A percentile compares a stretch with the other conserved stretches of the same genome.
phyloP scores from a whole-genome alignment of 1,140 invertebrate genomes.

The Rhyacophila brunnea region DNA sequence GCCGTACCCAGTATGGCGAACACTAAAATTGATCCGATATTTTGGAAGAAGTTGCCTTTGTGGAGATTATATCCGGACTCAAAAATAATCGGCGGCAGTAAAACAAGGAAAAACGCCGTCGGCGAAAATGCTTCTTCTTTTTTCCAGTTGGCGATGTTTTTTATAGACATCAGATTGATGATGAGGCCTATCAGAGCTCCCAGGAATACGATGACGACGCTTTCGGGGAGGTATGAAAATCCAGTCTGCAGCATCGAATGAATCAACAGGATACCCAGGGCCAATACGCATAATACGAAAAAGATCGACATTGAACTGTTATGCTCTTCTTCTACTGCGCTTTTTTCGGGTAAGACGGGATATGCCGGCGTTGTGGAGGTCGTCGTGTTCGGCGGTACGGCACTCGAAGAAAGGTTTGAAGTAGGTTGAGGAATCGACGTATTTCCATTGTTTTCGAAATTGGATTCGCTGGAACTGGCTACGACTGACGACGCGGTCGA shows the following conservation, averaged over 20 bases:
- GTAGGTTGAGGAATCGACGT: conserved; percentile 2
- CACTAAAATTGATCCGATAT: conserved; percentile 90
- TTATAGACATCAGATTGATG: conserved; percentile 86
- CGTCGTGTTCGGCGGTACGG: conserved; percentile 33
- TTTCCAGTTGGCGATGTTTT: conserved; percentile 89
- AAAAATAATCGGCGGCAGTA: conserved; percentile 98
- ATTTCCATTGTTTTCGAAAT: conserved; percentile 4
- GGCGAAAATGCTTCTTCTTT: conserved; percentile 97
- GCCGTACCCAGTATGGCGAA: conserved; percentile 97
- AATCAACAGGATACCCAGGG: conserved; percentile 89
- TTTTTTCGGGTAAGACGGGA: conserved; percentile 77
- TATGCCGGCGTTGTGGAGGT: conserved; percentile 62
- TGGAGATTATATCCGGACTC: conserved; percentile 98
- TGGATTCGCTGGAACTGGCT: conserved; percentile 16
- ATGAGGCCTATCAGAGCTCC: conserved; percentile 90
- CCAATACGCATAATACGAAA: conserved; percentile 91
- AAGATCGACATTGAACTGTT: conserved; percentile 96
- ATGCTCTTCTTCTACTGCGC: conserved; percentile 90
- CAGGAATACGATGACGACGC: conserved; percentile 94
- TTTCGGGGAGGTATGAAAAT: conserved; percentile 96
- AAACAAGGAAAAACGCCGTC: conserved; percentile 94
- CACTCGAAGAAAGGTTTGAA: conserved; percentile 1
- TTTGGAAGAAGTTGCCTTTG: conserved; percentile 98
- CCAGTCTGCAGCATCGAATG: conserved; percentile 93
- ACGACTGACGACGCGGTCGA: not conserved